phyloP scores from a whole-genome alignment of 2,113 vertebrate genomes.

The Lophura nycthemera region DNA sequence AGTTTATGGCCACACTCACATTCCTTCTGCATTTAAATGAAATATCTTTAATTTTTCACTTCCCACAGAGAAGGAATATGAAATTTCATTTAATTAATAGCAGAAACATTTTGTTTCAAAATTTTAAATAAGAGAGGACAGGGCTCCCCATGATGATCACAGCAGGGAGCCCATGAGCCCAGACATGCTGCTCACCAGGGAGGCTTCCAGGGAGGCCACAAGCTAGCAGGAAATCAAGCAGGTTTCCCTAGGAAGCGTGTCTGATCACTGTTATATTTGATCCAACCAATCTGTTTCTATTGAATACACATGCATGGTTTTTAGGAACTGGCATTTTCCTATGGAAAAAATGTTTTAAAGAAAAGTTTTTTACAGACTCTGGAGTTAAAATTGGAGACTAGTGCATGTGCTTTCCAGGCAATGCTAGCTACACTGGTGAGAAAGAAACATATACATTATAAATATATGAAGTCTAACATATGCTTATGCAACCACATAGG shows the following conservation, averaged over 20 bases:
- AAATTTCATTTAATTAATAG: conserved; percentile 47
- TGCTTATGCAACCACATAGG: background rate
- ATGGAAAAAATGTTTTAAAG: background rate
- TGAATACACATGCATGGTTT: conserved; percentile 33
- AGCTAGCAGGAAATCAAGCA: conserved; percentile 56
- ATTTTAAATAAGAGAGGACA: background rate
- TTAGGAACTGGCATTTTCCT: conserved; percentile 34
- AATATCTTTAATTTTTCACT: background rate
- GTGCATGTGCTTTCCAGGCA: background rate
- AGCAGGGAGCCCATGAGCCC: background rate
- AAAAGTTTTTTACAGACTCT: background rate
- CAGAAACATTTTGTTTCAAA: conserved; percentile 6
- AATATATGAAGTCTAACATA: background rate
- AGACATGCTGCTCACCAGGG: conserved; percentile 34
- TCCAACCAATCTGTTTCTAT: conserved; percentile 40
- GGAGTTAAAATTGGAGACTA: background rate
- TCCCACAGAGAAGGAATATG: conserved; percentile 17
- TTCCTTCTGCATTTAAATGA: conserved; percentile 12
- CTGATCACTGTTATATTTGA: background rate
- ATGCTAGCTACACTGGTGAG: background rate
- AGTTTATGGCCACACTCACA: background rate
- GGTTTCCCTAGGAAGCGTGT: conserved; percentile 55
- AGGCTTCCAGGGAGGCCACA: conserved; percentile 30
- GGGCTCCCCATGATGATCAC: background rate
- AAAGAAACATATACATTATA: background rate